Evolutionary conservation across 2,797 vertebrate species (phyloP), one percentile per base, ranked within the genome.

Genomic region (Clamator glandarius): DNA sequence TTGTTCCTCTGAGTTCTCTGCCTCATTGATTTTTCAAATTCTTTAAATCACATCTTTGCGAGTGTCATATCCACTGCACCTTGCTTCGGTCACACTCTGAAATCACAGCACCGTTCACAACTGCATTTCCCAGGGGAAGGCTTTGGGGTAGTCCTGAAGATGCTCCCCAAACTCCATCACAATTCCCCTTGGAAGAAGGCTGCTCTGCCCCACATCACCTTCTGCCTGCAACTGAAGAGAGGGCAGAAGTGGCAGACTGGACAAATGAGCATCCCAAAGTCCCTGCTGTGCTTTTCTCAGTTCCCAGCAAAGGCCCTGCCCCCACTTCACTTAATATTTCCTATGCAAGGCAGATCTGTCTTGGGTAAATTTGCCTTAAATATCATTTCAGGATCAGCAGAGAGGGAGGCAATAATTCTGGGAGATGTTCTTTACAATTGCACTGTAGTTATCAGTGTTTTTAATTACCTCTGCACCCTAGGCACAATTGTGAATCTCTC

Each of bases 381-480:
- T n/a, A 36, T 85, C 50, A 13, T 15, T 55, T 69, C n/a, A 69
- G 51, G 46, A 46, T 4, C 52, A 74, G 10, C 67, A 63, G 41
- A 25, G 58, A 87, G 20, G 57, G 29, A 85, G 36, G 54, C 36
- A 81, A 36, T 84, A 82, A 90, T 88, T 46, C 55, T 28, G 15
- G 26, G 48, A 86, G 58, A 42, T 0, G 0, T 63, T 82, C 74
- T 52, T 68, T 59, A 33, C 55, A 39, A 29, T 6, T 77, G 48
- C n/a, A 41, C 2, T 64, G 78, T 73, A 69, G 93, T 90, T 80
- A 66, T 26, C 84, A 62, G 74, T 64, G 63, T 66, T 80, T 82
- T 42, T 95, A 89, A 87, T 92, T 93, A 81, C 39, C 35, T 92
- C 78, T 83, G 83, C 58, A 39, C 74, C 55, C 50, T 29, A n/a